Evolutionary conservation across 1,140 invertebrate genomes (phyloP).

Genomic region (Platyscapa corneri): DNA sequence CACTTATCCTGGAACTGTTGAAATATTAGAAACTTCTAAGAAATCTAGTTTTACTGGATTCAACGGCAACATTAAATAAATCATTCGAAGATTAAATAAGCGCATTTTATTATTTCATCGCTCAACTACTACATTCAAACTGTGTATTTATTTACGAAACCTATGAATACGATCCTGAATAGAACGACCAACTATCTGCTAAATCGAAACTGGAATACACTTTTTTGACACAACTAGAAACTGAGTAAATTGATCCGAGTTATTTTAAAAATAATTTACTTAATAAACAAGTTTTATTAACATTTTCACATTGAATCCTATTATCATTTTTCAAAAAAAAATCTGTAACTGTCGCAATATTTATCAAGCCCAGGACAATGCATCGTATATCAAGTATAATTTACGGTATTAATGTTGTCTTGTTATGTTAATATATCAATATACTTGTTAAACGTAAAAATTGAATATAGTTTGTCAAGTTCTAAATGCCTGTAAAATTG

Average conservation of each 20-base stretch:
- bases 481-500: not conserved
- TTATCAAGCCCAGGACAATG: not conserved
- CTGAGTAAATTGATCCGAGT: not conserved
- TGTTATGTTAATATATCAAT: constrained; percentile 10
- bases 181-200: too few relatives aligned
- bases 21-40: not conserved
- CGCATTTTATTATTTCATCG: not conserved
- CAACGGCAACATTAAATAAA: not conserved
- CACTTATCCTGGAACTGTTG: not conserved
- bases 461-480: not conserved
- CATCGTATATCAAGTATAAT: not conserved
- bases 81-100: not conserved
- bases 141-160: not conserved
- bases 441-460: not conserved
- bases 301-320: not conserved
- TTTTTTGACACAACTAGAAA: not conserved
- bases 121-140: not conserved
- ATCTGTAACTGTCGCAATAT: not conserved
- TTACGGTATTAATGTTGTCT: not conserved
- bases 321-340: not conserved
- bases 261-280: not conserved
- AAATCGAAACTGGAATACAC: not conserved
- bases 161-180: too few relatives aligned
- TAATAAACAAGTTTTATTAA: not conserved
- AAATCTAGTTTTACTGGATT: constrained; percentile 8